A percentile compares a stretch with the other conserved stretches of the same genome.
Evolutionary conservation across 2,888 invertebrate species (phyloP).

Genomic region (Pocota personata): DNA sequence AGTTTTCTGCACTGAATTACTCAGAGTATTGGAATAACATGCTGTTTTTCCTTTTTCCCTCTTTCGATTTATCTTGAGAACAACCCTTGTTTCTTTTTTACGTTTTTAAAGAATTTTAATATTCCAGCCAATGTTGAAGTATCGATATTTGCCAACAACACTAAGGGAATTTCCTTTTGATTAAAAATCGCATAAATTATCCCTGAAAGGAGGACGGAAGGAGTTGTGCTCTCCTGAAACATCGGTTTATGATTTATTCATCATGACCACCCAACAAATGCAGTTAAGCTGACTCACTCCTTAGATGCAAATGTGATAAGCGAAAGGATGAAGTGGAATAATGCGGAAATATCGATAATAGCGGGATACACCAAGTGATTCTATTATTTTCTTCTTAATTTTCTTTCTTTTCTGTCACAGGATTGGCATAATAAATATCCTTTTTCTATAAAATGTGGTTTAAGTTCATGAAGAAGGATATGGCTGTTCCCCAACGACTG

Average conservation of each 20-base stretch:
- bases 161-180: constrained; percentile 60
- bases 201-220: neutral
- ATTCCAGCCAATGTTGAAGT: constrained; percentile 16
- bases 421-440: constrained; percentile 10
- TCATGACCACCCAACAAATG: constrained; percentile 26
- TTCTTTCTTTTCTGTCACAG: neutral
- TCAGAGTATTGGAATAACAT: constrained; percentile 11
- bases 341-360: constrained; percentile 66
- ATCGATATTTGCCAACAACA: constrained; percentile 44
- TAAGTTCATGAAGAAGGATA: neutral
- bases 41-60: neutral
- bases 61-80: neutral
- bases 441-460: constrained; percentile 13
- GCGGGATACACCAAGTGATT: constrained; percentile 40
- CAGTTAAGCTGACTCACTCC: neutral
- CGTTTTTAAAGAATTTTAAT: constrained; percentile 41
- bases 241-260: constrained; percentile 66
- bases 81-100: neutral
- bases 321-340: constrained; percentile 39
- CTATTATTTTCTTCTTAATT: constrained; percentile 12
- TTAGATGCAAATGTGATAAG: constrained; percentile 58
- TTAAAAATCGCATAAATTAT: constrained; percentile 69
- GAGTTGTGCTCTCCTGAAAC: neutral
- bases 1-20: constrained; percentile 26
- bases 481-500: neutral